Conservation (phyloP, 2,797 vertebrate genomes). For the Mus caroli region DNA sequence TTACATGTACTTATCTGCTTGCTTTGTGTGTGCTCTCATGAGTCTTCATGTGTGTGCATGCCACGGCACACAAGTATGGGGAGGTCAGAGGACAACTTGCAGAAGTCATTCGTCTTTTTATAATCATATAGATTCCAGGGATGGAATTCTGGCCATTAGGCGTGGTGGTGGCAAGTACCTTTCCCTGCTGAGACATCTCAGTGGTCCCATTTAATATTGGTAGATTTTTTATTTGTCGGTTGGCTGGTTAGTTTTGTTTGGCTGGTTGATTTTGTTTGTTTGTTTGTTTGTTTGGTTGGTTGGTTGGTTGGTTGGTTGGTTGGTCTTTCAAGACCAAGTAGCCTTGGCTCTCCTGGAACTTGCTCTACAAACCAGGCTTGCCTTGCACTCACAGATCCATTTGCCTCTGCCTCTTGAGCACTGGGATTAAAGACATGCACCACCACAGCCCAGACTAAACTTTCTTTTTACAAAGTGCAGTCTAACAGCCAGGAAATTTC, state of each 20-base stretch:
- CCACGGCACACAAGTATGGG: background rate
- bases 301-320: background rate
- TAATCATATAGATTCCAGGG: background rate
- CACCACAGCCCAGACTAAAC: background rate
- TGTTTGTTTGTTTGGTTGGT: too few relatives aligned
- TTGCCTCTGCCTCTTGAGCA: background rate
- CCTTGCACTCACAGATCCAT: background rate
- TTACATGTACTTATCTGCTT: background rate
- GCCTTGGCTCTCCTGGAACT: background rate
- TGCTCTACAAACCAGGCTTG: background rate
- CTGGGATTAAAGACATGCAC: background rate
- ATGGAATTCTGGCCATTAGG: background rate
- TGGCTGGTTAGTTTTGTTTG: background rate
- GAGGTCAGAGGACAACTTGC: background rate
- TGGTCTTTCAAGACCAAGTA: background rate
- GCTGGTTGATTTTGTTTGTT: background rate
- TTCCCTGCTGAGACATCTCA: background rate
- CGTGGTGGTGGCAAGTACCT: background rate
- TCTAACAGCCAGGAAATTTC: constrained; percentile 5
- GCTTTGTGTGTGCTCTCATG: background rate
- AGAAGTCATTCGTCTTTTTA: background rate
- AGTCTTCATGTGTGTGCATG: background rate
- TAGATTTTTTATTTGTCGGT: background rate
- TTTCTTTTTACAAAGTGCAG: background rate
- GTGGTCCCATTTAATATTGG: background rate